phyloP scores from a whole-genome alignment of 1,140 invertebrate genomes.

The Eueides isabella region DNA sequence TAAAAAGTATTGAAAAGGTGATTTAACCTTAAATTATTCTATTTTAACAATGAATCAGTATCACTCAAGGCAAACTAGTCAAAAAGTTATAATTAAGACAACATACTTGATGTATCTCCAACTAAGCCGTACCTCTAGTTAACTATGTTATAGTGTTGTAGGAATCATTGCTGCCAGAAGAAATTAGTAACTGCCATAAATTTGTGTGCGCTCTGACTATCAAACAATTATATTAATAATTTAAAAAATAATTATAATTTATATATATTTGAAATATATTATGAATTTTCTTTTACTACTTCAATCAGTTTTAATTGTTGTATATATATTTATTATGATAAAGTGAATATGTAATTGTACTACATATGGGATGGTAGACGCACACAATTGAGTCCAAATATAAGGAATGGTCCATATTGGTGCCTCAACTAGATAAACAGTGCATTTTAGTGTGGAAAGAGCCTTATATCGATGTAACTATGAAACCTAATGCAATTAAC shows the following conservation, averaged over 20 bases:
- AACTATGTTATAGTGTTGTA: conserved; percentile 21
- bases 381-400: conserved; percentile 30
- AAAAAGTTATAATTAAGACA: conserved; percentile 28
- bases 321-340: conserved; percentile 4
- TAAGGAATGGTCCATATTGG: conserved; percentile 40
- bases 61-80: conserved; percentile 26
- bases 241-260: not conserved
- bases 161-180: conserved; percentile 38
- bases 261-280: not conserved
- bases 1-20: conserved; percentile 2
- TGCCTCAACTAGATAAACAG: conserved; percentile 37
- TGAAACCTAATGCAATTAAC: conserved; percentile 18
- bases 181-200: conserved; percentile 43
- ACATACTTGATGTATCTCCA: conserved; percentile 20
- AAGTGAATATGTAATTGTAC: conserved; percentile 6
- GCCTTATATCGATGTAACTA: conserved; percentile 11
- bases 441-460: conserved; percentile 24
- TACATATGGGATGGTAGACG: conserved; percentile 19
- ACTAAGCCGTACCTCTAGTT: conserved; percentile 30
- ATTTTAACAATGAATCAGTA: conserved; percentile 1
- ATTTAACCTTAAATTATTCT: not conserved
- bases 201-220: conserved; percentile 23
- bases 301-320: not conserved
- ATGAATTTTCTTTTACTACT: not conserved
- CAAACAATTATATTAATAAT: not conserved